Percentiles rank a stretch among this genome's conserved stretches.
Conservation (phyloP, 2,113 vertebrate genomes). For the Platichthys flesus region DNA sequence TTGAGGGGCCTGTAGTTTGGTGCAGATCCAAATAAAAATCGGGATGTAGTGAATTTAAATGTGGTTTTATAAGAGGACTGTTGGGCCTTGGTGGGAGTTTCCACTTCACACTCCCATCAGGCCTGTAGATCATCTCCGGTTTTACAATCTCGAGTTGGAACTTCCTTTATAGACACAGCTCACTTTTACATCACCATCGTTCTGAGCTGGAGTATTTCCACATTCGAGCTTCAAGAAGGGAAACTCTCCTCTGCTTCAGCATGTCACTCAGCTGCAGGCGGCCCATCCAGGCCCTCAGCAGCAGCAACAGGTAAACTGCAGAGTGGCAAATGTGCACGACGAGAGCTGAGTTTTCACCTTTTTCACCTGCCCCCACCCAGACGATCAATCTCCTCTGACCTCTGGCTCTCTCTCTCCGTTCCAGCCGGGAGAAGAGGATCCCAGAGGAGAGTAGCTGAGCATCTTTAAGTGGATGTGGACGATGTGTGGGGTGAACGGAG, state of each 20-base stretch:
- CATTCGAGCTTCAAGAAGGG: not conserved
- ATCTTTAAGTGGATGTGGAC: conserved; percentile 43
- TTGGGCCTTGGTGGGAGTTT: not conserved
- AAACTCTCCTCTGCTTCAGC: conserved; percentile 7
- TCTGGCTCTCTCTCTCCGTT: conserved; percentile 11
- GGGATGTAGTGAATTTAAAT: not conserved
- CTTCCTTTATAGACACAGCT: not conserved
- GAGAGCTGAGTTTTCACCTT: conserved; percentile 13
- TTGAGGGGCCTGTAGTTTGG: too few species aligned
- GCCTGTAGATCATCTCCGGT: not conserved
- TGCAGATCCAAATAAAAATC: not conserved
- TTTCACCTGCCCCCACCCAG: conserved; percentile 32
- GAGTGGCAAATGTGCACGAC: conserved; percentile 15
- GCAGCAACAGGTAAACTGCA: conserved; percentile 16
- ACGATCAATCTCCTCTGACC: conserved; percentile 47
- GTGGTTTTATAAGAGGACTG: not conserved
- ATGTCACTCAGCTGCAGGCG: conserved; percentile 32
- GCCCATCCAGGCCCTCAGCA: not conserved
- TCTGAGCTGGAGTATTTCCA: not conserved
- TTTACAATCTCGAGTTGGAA: not conserved
- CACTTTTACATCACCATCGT: not conserved
- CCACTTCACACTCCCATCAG: not conserved
- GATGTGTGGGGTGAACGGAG: conserved; percentile 13
- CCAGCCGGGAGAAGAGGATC: conserved; percentile 29
- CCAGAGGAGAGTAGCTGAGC: conserved; percentile 26